A percentile compares a stretch with the other conserved stretches of the same genome.
Conservation (phyloP, 2,113 vertebrate species). For the Pionites leucogaster region DNA sequence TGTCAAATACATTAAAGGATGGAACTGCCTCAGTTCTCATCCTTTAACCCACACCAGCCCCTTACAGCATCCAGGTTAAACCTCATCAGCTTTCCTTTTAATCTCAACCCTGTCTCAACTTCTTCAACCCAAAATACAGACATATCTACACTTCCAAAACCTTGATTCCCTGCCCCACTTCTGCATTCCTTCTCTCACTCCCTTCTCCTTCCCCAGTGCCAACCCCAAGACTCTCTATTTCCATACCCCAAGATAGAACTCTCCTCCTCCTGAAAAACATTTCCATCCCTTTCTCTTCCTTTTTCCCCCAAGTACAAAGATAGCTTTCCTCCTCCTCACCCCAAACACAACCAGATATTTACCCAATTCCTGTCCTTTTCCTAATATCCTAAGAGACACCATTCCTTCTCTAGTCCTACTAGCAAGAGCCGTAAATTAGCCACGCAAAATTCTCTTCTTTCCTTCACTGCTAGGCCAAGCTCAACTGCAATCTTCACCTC, state of each 20-base stretch:
- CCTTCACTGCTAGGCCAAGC: background rate
- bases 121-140: background rate
- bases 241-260: background rate
- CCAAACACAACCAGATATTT: background rate
- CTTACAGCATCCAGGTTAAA: background rate
- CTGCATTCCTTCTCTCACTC: background rate
- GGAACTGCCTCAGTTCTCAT: background rate
- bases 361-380: background rate
- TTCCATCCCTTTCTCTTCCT: background rate
- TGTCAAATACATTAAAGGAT: background rate
- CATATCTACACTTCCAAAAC: background rate
- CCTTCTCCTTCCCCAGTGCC: background rate
- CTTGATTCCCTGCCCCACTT: no score
- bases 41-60: background rate
- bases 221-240: background rate
- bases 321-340: background rate
- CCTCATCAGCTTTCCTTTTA: background rate
- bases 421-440: background rate
- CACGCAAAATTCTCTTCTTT: background rate
- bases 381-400: background rate
- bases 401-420: no score
- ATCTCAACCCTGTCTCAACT: background rate
- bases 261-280: accelerated
- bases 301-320: background rate
- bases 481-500: background rate